Base-by-base conservation (phyloP, 2,888 invertebrate genomes). In the Tachina lurida region DNA sequence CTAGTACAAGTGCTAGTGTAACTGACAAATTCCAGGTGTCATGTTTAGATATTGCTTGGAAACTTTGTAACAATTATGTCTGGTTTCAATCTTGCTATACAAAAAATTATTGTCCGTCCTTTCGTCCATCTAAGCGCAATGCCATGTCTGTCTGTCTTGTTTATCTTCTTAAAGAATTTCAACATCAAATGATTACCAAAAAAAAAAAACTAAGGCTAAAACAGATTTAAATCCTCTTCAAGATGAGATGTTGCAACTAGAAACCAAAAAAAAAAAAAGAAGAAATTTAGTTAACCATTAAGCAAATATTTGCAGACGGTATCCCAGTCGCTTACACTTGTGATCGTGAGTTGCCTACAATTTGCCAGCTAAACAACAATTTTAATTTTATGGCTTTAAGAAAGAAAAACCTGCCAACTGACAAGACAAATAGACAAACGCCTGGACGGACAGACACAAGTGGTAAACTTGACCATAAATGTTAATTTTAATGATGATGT, bases 401-500 rank as follows among this genome's bases (percentile, higher is more conserved):
- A 47, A 43, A 41, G 17, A 22, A 71, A 63, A 58, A 31, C 45
- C 13, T 12, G 65, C 54, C 54, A 19, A 41, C 22, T 17, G 45
- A 45, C 49, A 5, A 22, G 12, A 22, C 13, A 15, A 17, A 58
- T 15, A 43, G 22, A 39, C 4, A 76, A 45, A 13, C n/a, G 31
- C 31, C 5, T 31, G 15, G 43, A 58, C 41, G 17, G 58, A 41
- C 12, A 10, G 49, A 41, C 39, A 19, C 31, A 75, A 65, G 76
- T 52, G 31, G 75, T 70, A 75, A 78, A 78, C 78, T 82, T 82
- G 78, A 85, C 85, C 85, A 85, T 85, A 85, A 78, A 85, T 78
- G 85, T 82, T 58, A 78, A 82, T 85, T 85, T 85, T 85, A 85
- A 85, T 85, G 82, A 85, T 78, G 85, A 81, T 75, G 15, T 80